Conservation (phyloP, 2,113 vertebrate genomes). For the Chitala chitala region DNA sequence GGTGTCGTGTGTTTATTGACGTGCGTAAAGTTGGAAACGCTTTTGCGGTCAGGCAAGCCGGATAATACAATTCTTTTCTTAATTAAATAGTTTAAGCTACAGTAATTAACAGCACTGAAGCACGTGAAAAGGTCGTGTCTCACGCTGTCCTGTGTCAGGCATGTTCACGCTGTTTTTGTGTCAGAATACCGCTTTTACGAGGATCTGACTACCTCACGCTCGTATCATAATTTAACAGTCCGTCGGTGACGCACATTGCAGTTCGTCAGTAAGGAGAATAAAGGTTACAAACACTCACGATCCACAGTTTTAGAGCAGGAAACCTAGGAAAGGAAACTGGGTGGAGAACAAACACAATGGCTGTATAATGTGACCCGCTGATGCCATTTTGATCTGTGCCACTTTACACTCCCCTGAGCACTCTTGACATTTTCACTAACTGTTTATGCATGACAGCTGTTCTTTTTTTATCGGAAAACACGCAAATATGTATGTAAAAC, state of each 20-base stretch:
- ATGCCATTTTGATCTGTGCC: conserved; percentile 12
- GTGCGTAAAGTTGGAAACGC: not conserved
- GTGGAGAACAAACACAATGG: not conserved
- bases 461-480: not conserved
- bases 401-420: not conserved
- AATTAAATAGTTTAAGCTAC: not conserved
- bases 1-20: not conserved
- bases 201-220: not conserved
- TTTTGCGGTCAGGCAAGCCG: too few relatives aligned
- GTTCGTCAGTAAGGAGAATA: not conserved
- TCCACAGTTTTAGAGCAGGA: not conserved
- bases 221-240: too few relatives aligned
- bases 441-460: not conserved
- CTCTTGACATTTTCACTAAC: conserved; percentile 4
- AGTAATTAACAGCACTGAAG: not conserved
- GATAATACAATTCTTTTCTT: not conserved
- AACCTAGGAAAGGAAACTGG: not conserved
- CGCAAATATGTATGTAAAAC: not conserved
- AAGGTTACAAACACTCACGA: not conserved
- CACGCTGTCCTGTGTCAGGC: not conserved
- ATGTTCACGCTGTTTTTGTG: too few relatives aligned
- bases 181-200: not conserved
- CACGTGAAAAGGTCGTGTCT: too few relatives aligned
- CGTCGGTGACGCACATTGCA: not conserved
- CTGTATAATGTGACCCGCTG: conserved; percentile 20